phyloP scores from a whole-genome alignment of 2,888 invertebrate species.

The Apotomis betuletana region DNA sequence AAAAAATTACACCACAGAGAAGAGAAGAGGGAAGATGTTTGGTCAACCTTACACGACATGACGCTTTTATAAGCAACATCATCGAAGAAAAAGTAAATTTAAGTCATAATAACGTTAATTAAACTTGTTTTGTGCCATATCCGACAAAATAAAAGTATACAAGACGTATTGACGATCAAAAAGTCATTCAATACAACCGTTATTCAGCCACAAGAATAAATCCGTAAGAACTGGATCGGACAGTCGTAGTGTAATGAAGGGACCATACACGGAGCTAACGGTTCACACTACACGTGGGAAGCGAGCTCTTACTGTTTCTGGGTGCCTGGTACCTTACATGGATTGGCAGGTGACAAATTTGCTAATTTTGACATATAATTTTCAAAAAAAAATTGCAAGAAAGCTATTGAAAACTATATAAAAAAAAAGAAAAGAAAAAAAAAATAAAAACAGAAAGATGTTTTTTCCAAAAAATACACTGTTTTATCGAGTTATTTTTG shows the following conservation, averaged over 20 bases:
- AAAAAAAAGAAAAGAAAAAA: no score
- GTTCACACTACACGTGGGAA: slow-evolving; percentile 19
- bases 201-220: slow-evolving; percentile 20
- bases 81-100: no score
- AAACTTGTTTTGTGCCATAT: no score
- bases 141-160: neutral
- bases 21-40: no score
- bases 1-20: no score
- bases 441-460: no score
- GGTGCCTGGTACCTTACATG: slow-evolving; percentile 1
- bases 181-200: slow-evolving; percentile 17
- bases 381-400: neutral
- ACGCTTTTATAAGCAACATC: no score
- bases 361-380: neutral
- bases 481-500: no score
- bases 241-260: slow-evolving; percentile 28
- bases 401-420: no score
- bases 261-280: slow-evolving; percentile 33
- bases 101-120: no score
- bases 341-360: slow-evolving; percentile 4
- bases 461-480: no score
- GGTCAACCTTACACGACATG: no score
- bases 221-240: slow-evolving; percentile 28
- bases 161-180: slow-evolving; percentile 6
- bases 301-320: slow-evolving; percentile 13